A percentile compares a stretch with the other conserved stretches of the same genome.
Conservation (phyloP, 2,113 vertebrate species). For the Gasterosteus aculeatus region DNA sequence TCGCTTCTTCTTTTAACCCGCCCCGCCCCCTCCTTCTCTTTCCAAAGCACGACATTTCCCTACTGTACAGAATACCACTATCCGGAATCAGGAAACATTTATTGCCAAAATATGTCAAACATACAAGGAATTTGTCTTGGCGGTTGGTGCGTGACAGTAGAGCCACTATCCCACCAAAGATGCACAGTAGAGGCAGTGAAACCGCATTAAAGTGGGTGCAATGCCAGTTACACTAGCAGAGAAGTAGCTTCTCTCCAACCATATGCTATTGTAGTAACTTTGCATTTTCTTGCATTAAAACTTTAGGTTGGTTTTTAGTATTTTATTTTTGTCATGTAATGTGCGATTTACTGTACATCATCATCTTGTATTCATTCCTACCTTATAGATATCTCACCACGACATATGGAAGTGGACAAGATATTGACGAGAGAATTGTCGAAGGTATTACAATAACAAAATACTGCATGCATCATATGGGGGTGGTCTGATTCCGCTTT, state of each 20-base stretch:
- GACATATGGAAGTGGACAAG: slow-evolving; percentile 96
- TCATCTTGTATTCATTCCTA: neutral
- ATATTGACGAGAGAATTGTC: slow-evolving; percentile 99
- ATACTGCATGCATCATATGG: neutral
- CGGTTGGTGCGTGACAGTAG: no score
- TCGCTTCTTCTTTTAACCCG: neutral
- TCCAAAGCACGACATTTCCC: neutral
- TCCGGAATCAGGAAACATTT: no score
- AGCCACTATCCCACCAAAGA: neutral
- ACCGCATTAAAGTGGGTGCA: neutral
- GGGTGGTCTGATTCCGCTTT: neutral
- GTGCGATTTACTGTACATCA: neutral
- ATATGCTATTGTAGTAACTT: neutral
- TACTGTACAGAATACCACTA: neutral
- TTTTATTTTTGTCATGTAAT: no score
- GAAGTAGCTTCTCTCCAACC: neutral
- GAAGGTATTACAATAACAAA: slow-evolving; percentile 85
- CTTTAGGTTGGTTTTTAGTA: neutral
- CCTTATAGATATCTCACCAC: slow-evolving; percentile 92
- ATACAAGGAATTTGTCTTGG: no score
- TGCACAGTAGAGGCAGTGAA: no score
- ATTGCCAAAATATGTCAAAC: no score
- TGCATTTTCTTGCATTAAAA: neutral
- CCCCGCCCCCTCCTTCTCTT: neutral
- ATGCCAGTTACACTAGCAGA: neutral